These are phyloP conservation scores for Isurus oxyrinchus DNA, from an alignment of 2,113 vertebrate genomes.

Conservation along the genomic window DNA sequence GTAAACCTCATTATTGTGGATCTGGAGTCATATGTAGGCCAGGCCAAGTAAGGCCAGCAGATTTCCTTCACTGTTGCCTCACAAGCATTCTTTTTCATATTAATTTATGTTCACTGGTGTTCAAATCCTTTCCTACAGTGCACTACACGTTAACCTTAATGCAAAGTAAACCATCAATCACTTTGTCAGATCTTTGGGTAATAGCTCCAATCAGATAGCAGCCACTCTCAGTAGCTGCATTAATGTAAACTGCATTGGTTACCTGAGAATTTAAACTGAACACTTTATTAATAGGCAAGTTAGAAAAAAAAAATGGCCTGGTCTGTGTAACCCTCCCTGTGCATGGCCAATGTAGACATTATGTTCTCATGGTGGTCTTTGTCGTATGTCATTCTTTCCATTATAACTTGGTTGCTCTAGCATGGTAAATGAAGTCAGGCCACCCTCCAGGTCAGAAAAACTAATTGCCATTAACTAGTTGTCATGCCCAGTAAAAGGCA, in stretches of 20 bases:
- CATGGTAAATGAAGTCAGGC: not conserved
- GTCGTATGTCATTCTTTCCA: not conserved
- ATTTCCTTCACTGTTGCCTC: no score
- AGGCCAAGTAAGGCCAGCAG: no score
- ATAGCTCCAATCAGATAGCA: constrained; percentile 2
- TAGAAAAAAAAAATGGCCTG: not conserved
- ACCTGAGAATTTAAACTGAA: not conserved
- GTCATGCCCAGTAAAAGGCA: no score
- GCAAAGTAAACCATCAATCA: not conserved
- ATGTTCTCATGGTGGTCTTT: not conserved
- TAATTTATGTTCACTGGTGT: no score
- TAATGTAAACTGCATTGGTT: constrained; percentile 17
- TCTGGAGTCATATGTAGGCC: no score
- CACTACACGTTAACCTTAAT: not conserved
- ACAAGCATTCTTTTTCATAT: no score
- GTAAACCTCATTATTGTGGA: no score
- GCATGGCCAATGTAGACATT: not conserved
- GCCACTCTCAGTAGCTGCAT: not conserved
- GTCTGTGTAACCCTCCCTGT: not conserved
- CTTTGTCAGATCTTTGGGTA: not conserved
- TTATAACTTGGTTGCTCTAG: not conserved
- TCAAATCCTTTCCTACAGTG: not conserved
- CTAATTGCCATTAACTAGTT: not conserved
- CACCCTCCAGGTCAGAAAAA: not conserved
- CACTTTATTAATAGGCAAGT: not conserved